phyloP scores from a whole-genome alignment of 2,113 vertebrate genomes.

The Cebus imitator region DNA sequence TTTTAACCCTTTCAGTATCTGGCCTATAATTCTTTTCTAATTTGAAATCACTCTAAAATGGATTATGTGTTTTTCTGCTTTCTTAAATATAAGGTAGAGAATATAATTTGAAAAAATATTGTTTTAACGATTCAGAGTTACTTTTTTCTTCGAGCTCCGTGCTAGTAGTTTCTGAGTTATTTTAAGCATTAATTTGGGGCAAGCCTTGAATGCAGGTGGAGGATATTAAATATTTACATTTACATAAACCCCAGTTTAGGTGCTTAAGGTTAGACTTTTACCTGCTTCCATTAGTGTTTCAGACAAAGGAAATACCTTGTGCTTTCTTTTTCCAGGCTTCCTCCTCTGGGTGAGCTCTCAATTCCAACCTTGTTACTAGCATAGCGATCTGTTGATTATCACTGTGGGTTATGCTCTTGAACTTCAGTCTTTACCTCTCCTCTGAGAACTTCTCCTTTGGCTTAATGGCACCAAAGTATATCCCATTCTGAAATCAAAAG shows the following conservation, averaged over 20 bases:
- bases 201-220: background rate
- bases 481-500: background rate
- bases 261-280: background rate
- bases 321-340: background rate
- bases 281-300: background rate
- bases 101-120: background rate
- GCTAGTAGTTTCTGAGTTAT: background rate
- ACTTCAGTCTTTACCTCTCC: background rate
- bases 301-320: background rate
- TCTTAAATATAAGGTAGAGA: background rate
- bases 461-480: background rate
- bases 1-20: background rate
- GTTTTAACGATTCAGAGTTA: background rate
- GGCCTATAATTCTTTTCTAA: background rate
- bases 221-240: background rate
- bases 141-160: no score
- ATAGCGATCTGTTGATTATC: background rate
- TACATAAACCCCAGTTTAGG: background rate
- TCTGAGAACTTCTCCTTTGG: background rate
- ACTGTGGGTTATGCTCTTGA: background rate
- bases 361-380: background rate
- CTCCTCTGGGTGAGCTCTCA: background rate
- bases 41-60: background rate
- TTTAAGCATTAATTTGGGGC: background rate
- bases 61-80: background rate